These are phyloP conservation scores for Drosophila sordidula DNA, from an alignment of 2,888 invertebrate species.

Conservation along the genomic window DNA sequence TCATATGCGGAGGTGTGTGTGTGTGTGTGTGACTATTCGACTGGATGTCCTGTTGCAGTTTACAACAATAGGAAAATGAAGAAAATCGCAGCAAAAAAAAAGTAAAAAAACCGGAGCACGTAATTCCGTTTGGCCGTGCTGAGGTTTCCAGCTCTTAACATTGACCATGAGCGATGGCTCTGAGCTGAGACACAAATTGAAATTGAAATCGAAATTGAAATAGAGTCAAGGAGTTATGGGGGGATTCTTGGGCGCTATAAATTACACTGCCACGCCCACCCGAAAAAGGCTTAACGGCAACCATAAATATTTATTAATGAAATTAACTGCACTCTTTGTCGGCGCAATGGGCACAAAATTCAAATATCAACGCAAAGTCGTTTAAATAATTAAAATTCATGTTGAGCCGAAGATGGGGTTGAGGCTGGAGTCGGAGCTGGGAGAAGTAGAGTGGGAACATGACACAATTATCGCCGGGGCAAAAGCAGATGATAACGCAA, in stretches of 20 bases:
- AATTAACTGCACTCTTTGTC: constrained; percentile 76
- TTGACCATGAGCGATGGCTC: constrained; percentile 67
- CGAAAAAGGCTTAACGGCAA: constrained; percentile 52
- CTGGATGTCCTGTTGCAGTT: constrained; percentile 29
- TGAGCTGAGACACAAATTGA: constrained; percentile 24
- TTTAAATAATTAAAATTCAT: constrained; percentile 82
- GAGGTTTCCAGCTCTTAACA: constrained; percentile 43
- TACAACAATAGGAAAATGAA: constrained; percentile 12
- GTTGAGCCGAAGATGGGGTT: constrained; percentile 32
- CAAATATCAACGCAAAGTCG: constrained; percentile 70
- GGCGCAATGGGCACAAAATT: constrained; percentile 66
- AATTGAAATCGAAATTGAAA: constrained; percentile 33
- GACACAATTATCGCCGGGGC: constrained; percentile 48
- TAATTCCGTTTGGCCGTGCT: constrained; percentile 77
- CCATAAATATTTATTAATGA: constrained; percentile 84
- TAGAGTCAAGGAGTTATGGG: constrained; percentile 23
- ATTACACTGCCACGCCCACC: constrained; percentile 57
- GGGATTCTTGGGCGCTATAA: constrained; percentile 33
- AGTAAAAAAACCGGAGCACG: constrained; percentile 67
- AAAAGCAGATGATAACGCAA: constrained; percentile 55
- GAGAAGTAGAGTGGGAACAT: constrained; percentile 7
- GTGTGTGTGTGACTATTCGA: constrained; percentile 19
- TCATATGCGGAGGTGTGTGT: neutral
- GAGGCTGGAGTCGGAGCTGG: neutral
- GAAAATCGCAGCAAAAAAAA: constrained; percentile 17